These are phyloP conservation scores for Akabosia matsudoensis DNA, from an alignment of 1,140 invertebrate genomes.

Conservation along the genomic window DNA sequence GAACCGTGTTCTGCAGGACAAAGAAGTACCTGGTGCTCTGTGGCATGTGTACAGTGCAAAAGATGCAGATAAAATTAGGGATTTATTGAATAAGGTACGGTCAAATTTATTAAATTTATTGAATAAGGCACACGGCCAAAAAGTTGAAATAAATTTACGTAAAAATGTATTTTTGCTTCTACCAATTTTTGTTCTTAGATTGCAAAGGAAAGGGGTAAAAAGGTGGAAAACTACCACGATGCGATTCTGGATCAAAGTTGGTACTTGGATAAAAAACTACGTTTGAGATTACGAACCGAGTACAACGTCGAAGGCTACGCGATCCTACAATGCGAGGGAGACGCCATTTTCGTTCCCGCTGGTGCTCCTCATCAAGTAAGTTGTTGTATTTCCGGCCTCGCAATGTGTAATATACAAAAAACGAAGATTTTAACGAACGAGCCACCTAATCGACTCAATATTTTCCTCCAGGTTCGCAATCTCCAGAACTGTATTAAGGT, in stretches of 20 bases:
- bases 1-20: conserved; percentile 72
- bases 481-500: conserved; percentile 97
- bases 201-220: conserved; percentile 78
- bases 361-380: conserved; percentile 90
- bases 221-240: conserved; percentile 85
- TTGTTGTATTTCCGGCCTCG: too few relatives aligned
- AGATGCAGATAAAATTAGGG: conserved; percentile 93
- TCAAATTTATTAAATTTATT: too few relatives aligned
- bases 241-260: conserved; percentile 97
- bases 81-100: conserved; percentile 78
- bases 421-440: too few relatives aligned
- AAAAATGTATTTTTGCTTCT: not conserved
- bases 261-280: conserved; percentile 82
- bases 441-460: conserved; percentile 3
- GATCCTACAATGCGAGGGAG: conserved; percentile 91
- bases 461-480: conserved; percentile 71
- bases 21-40: conserved; percentile 82
- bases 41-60: conserved; percentile 96
- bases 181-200: conserved; percentile 54
- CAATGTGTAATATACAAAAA: not conserved
- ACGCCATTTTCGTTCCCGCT: conserved; percentile 97
- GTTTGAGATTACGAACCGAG: conserved; percentile 84
- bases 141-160: not conserved
- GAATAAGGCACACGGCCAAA: conserved; percentile 63
- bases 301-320: conserved; percentile 92